Conservation (phyloP, 1,140 invertebrate genomes). For the Temnothorax nylanderi region DNA sequence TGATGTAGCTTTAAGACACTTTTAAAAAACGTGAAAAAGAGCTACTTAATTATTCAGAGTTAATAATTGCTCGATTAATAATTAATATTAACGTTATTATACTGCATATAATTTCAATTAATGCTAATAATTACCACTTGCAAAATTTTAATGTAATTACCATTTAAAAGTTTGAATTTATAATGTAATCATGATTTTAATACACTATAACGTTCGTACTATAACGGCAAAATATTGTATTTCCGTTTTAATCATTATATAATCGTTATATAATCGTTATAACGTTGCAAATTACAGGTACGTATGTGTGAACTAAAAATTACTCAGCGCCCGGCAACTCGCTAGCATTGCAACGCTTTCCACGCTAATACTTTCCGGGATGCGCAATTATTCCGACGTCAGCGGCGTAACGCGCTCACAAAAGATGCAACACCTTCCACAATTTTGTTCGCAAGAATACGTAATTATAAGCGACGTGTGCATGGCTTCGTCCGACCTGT, state of each 20-base stretch:
- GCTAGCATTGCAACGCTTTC: background rate
- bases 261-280: background rate
- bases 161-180: conserved; percentile 9
- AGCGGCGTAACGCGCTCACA: conserved; percentile 22
- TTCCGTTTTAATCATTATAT: conserved; percentile 16
- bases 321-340: background rate
- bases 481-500: background rate
- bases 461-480: conserved; percentile 51
- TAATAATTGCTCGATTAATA: background rate
- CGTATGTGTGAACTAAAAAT: conserved; percentile 21
- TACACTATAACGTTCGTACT: background rate
- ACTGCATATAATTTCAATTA: background rate
- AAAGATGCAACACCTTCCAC: conserved; percentile 49
- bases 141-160: conserved; percentile 20
- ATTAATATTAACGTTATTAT: background rate
- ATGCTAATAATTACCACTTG: background rate
- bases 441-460: conserved; percentile 37
- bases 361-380: conserved; percentile 17
- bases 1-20: background rate
- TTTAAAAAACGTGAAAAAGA: background rate
- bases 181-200: conserved; percentile 30
- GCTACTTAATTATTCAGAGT: background rate
- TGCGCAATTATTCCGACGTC: conserved; percentile 44
- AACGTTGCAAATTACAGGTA: background rate
- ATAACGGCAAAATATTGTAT: background rate